Base-by-base conservation (phyloP, 2,797 vertebrate genomes). In the Masticophis lateralis region DNA sequence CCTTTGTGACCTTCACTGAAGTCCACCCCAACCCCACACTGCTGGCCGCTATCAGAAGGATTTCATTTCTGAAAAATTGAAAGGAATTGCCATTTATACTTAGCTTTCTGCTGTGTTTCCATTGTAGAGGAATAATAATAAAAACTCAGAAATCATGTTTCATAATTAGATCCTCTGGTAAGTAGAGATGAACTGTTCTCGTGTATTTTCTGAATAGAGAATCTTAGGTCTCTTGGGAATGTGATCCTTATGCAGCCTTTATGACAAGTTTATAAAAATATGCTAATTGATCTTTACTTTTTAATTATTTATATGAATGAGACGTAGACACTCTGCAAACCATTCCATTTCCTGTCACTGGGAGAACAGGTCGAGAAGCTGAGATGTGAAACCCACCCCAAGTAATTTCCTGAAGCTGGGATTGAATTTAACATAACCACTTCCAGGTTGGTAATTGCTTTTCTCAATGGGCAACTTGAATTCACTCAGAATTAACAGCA, bases 241-340 rank as follows among this genome's bases (percentile, higher is more conserved):
- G 83, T 4, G 25, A n/a, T 90, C 93, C 94, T 95, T 95, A 93
- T 0, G 0, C 27, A 95, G 47, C 10, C 87, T 94, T 95, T 87
- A 95, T 94, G 37, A 94, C 10, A 0, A 5, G 55, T 92, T 91
- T 91, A 59, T 90, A 92, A 94, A 96, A 61, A 86, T 95, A 93
- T 96, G 94, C 53, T 43, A 93, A 66, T 53, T 90, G 95, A 88
- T 63, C 37, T 95, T 90, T 94, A 95, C 79, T 27, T 95, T 93
- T 92, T 86, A 66, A 88, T 57, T 94, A n/a, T 95, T 94, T 94
- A 92, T 94, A 37, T 59, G 3, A 47, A 94, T 95, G 95, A 92
- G 60, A 4, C 87, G 57, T 92, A 89, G 63, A 69, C n/a, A 47
- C 32, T 90, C 94, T 92, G 93, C 90, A 93, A 86, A 92, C 16